Evolutionary conservation across 2,888 invertebrate species (phyloP), one percentile per base, ranked within the genome.

Genomic region (Tachina fera): DNA sequence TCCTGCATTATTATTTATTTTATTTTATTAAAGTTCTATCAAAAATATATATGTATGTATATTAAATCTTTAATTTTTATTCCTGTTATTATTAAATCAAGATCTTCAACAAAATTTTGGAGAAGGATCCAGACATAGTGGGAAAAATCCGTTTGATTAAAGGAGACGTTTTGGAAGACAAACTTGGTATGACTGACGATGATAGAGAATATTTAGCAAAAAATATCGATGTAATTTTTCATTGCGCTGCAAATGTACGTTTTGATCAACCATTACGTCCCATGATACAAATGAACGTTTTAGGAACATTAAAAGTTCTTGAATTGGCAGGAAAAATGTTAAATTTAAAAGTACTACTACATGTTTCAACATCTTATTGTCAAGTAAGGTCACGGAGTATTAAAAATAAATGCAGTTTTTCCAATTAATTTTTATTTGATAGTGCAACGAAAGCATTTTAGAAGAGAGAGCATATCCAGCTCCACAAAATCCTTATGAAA

Each of bases 321-420:
- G 94, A 95, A 51, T 93, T 98, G 67, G 97, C 97, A 81, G 96
- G 96, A 89, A 93, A 94, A 87, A 95, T 96, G 94, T 94, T 94
- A 87, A 94, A 96, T 47, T 93, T 98, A 72, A 94, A 94, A 92
- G 94, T 95, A 0, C 95, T 97, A 88, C 94, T 97, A 3, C 97
- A 99, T 92, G 96, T 98, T 0, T 98, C 98, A 0, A 99, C 98
- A 0, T 96, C 98, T 0, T 99, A 97, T 92, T 97, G 98, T 88
- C 97, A 86, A 49, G 86, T 86, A 72, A 67, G 71, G 31, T 39
- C 16, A 9, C 41, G 2, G 8, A 6, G n/a, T 51, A 1, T 43
- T 45, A 2, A 41, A 45, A 41, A 58, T 22, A 19, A n/a, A 9
- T 13, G 10, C 0, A 47, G n/a, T n/a, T 47, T 11, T 14, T 43